Percentiles rank a stretch among this genome's conserved stretches.
These are phyloP conservation scores for Dascillus cervinus DNA, from an alignment of 2,888 invertebrate species.

Conservation along the genomic window DNA sequence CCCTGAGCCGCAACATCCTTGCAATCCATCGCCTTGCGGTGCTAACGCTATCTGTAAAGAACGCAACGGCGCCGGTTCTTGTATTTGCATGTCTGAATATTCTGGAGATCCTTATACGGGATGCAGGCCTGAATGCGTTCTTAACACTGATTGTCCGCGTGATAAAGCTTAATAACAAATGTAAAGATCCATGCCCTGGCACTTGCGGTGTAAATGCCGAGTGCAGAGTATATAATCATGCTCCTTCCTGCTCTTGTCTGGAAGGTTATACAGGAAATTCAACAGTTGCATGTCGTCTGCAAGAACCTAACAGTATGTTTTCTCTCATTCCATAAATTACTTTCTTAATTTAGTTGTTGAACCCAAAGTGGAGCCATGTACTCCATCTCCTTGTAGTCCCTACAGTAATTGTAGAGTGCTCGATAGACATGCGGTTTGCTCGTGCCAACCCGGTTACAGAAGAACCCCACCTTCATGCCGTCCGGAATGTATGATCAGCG, in stretches of 20 bases:
- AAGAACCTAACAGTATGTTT: constrained; percentile 26
- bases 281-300: constrained; percentile 41
- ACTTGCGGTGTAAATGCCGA: constrained; percentile 75
- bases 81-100: constrained; percentile 73
- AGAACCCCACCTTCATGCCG: constrained; percentile 71
- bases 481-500: constrained; percentile 70
- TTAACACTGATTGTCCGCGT: constrained; percentile 71
- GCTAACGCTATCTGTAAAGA: constrained; percentile 79
- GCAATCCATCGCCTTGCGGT: constrained; percentile 81
- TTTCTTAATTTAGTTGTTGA: too few species aligned
- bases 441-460: constrained; percentile 65
- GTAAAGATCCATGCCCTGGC: constrained; percentile 74
- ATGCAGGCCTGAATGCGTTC: constrained; percentile 79
- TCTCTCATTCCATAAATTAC: constrained; percentile 5
- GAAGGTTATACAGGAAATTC: constrained; percentile 76
- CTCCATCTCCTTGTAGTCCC: constrained; percentile 70
- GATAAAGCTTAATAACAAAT: constrained; percentile 80
- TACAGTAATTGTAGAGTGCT: constrained; percentile 67
- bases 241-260: constrained; percentile 72
- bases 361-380: constrained; percentile 53
- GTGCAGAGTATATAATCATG: constrained; percentile 74
- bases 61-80: constrained; percentile 74
- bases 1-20: constrained; percentile 65
- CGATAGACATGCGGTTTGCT: constrained; percentile 69
- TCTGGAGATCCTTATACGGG: constrained; percentile 82